These are phyloP conservation scores for Diuraphis noxia DNA, from an alignment of 1,140 invertebrate genomes.

Conservation along the genomic window DNA sequence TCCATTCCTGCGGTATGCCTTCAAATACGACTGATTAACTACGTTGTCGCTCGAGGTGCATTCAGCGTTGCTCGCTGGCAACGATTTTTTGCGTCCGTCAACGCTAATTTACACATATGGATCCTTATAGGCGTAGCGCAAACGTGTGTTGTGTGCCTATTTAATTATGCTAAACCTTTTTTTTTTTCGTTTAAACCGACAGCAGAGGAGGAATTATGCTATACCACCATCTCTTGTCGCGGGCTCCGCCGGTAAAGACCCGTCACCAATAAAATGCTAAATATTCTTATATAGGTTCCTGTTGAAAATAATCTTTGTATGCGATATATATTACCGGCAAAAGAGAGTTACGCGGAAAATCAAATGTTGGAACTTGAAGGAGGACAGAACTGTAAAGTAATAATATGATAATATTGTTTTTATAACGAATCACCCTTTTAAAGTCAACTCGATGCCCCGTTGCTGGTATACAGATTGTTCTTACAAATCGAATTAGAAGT, in stretches of 20 bases:
- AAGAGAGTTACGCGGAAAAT: neutral
- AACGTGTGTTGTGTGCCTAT: neutral
- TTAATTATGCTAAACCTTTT: neutral
- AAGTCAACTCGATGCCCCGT: neutral
- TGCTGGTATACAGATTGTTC: neutral
- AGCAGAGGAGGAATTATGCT: too few relatives aligned
- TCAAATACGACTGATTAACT: neutral
- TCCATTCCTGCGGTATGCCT: neutral
- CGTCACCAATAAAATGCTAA: neutral
- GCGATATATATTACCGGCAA: neutral
- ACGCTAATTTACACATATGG: constrained; percentile 24
- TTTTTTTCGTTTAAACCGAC: too few relatives aligned
- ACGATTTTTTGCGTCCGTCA: constrained; percentile 16
- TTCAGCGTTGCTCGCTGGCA: neutral
- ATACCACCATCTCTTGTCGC: neutral
- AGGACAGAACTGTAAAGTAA: neutral
- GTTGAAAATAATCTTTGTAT: neutral
- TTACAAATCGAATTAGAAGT: neutral
- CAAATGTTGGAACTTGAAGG: neutral
- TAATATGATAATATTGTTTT: too few relatives aligned
- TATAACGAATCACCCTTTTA: neutral
- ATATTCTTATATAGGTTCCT: neutral
- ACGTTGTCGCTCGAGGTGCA: constrained; percentile 25
- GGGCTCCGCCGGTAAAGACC: neutral
- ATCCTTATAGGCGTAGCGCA: neutral